phyloP scores from a whole-genome alignment of 1,140 invertebrate genomes.

The Aphis craccivora region DNA sequence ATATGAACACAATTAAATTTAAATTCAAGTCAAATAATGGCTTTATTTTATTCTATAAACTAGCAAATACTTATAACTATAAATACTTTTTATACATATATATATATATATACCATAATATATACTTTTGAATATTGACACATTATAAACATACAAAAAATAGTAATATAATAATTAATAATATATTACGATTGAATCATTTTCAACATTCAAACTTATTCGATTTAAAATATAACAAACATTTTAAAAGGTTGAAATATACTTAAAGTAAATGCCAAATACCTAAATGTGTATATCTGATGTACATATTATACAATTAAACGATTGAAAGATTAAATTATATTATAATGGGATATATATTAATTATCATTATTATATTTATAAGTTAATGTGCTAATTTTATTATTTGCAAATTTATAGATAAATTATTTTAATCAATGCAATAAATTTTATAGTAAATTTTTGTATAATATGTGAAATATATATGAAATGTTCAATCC shows the following conservation, averaged over 20 bases:
- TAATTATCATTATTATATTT: not conserved
- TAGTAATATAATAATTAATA: too few relatives aligned
- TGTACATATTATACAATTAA: not conserved
- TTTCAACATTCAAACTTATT: too few relatives aligned
- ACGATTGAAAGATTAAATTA: not conserved
- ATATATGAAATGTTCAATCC: not conserved
- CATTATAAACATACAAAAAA: too few relatives aligned
- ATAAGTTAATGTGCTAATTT: not conserved
- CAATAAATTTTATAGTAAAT: not conserved
- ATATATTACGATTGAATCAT: too few relatives aligned
- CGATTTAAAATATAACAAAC: too few relatives aligned
- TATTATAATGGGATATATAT: not conserved
- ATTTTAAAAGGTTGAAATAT: not conserved
- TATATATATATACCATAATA: too few relatives aligned
- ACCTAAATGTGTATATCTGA: not conserved
- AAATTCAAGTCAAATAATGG: not conserved
- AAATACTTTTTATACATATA: not conserved
- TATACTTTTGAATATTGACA: too few relatives aligned
- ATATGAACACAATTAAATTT: too few relatives aligned
- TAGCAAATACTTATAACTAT: too few relatives aligned
- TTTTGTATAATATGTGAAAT: not conserved
- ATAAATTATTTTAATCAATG: not conserved
- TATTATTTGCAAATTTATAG: not conserved
- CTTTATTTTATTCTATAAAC: not conserved
- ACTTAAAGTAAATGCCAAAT: too few relatives aligned